A percentile compares a stretch with the other conserved stretches of the same genome.
Evolutionary conservation across 2,797 vertebrate species (phyloP).

Genomic region (Semaprochilodus insignis): DNA sequence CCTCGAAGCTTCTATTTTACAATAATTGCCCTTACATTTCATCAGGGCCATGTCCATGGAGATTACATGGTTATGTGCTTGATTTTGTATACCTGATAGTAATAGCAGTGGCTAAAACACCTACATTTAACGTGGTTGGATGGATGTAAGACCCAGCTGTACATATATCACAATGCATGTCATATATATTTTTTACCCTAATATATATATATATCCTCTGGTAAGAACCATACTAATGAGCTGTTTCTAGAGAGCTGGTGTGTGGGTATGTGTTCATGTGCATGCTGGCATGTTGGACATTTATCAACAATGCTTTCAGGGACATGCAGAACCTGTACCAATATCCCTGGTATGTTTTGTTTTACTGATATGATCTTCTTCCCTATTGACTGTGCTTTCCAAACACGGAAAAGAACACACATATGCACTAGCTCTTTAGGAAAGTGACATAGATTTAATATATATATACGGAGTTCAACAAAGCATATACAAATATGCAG

Average conservation of each 20-base stretch:
- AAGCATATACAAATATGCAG: constrained; percentile 53
- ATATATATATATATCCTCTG: background rate
- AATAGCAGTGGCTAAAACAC: too few relatives aligned
- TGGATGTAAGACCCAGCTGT: too few relatives aligned
- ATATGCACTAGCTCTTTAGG: background rate
- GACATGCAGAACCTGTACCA: background rate
- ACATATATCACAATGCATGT: too few relatives aligned
- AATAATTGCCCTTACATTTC: too few relatives aligned
- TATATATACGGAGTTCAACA: constrained; percentile 8
- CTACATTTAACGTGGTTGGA: too few relatives aligned
- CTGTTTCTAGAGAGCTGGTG: background rate
- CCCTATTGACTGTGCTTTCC: background rate
- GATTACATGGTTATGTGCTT: too few relatives aligned
- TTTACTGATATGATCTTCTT: constrained; percentile 4
- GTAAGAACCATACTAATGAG: background rate
- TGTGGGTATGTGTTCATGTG: background rate
- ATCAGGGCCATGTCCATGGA: too few relatives aligned
- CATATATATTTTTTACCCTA: too few relatives aligned
- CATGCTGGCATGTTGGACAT: background rate
- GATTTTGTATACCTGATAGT: too few relatives aligned
- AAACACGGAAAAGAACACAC: background rate
- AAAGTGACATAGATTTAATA: constrained; percentile 26
- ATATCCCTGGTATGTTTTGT: background rate
- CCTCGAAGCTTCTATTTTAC: too few relatives aligned
- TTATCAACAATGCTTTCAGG: background rate